Base-by-base conservation (phyloP, 2,113 vertebrate genomes). In the Cryptomyrus ogoouensis region DNA sequence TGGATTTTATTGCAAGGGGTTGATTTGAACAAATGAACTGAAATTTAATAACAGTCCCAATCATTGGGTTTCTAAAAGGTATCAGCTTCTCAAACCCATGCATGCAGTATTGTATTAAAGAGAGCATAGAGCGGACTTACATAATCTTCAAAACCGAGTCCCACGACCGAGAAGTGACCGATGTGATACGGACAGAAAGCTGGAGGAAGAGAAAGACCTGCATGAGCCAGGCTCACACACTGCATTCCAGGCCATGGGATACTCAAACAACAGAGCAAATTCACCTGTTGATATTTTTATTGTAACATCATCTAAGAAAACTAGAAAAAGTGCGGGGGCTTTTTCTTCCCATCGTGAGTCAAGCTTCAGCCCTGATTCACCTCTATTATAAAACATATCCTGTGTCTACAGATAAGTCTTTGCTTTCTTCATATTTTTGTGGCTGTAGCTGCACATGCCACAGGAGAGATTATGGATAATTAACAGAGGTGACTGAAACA, bases 111-210 rank as follows among this genome's bases (percentile, higher is more conserved):
- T 46, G 21, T 53, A 58, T 12, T 17, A 24, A 42, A 84, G 1
- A 27, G 10, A 27, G 83, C 35, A 89, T 9, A 53, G 3, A 42
- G 39, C 21, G 21, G 94, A 98, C 98, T 99, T 94, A 99, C 98
- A 89, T 98, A 96, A 91, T 98, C 96, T 93, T 99, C 97, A 95
- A 98, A 98, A 90, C 98, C 98, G 91, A 99, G 94, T 90, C 97
- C 98, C 94, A 98, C 97, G 88, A 99, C 97, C 88, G 97, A 98
- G 93, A 99, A 99, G 94, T 99, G 98, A 62, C 98, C 98, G 44
- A 99, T 98, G 92, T 99, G 98, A 93, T 99, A 99, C 0, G 98
- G 98, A 93, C 98, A 99, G 94, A 99, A 99, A 46, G 98, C 98
- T 99, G 91, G 90, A 90, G 31, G 44, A 24, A 24, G 44, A 84